phyloP scores from a whole-genome alignment of 2,113 vertebrate genomes.

The Emydura subglobosa region DNA sequence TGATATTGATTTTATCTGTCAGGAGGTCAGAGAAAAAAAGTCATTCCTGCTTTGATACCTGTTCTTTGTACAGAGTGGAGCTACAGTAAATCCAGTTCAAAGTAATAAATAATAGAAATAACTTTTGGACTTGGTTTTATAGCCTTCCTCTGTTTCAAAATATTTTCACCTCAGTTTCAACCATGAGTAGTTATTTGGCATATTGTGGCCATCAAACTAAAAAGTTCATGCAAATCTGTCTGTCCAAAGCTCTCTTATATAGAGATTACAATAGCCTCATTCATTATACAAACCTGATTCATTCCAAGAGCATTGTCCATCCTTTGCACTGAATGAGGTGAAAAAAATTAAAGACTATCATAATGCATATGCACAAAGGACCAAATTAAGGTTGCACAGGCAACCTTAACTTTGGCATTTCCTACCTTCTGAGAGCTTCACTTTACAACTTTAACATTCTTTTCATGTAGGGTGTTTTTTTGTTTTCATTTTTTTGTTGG shows the following conservation, averaged over 20 bases:
- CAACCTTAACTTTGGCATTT: neutral
- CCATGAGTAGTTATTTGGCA: neutral
- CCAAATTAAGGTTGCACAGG: accelerated
- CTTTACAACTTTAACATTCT: neutral
- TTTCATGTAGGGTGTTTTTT: neutral
- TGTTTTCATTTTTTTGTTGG: neutral
- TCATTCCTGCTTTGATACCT: neutral
- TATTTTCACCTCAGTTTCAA: neutral
- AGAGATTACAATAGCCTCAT: neutral
- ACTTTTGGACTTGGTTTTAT: neutral
- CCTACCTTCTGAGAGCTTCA: neutral
- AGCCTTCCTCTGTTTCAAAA: neutral
- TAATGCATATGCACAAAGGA: neutral
- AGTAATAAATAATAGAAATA: neutral
- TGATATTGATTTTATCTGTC: conserved; percentile 34
- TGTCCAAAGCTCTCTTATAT: neutral
- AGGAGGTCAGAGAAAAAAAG: conserved; percentile 43
- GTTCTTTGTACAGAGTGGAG: neutral
- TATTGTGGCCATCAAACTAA: neutral
- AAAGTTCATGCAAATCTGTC: neutral
- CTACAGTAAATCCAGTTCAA: neutral
- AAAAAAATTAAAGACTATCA: neutral
- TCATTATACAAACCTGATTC: neutral
- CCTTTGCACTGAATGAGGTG: accelerated
- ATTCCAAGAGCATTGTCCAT: neutral